Conservation (phyloP, 2,888 invertebrate species). For the Rotaria sp. region DNA sequence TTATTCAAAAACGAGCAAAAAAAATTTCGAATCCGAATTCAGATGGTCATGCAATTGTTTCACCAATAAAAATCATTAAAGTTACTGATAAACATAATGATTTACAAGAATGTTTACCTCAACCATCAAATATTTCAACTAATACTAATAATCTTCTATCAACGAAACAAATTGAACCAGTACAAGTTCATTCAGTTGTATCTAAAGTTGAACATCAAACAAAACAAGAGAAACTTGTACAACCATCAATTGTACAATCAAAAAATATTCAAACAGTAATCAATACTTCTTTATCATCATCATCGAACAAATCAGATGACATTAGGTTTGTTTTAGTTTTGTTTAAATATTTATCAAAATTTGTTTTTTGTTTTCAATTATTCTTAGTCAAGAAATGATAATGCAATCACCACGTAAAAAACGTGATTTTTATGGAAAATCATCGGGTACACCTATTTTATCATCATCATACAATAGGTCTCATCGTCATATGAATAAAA, state of each 20-base stretch:
- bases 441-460: not conserved
- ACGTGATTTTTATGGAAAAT: slow-evolving; percentile 17
- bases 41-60: not conserved
- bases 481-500: not conserved
- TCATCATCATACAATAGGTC: not conserved
- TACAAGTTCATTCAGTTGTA: not conserved
- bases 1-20: not conserved
- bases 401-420: not conserved
- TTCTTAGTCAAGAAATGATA: not conserved
- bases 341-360: not conserved
- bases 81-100: not conserved
- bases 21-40: not conserved
- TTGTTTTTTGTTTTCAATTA: not conserved
- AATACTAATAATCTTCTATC: not conserved
- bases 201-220: not conserved
- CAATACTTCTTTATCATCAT: not conserved
- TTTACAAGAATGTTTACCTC: too few species aligned
- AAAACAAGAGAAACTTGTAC: not conserved
- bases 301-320: not conserved
- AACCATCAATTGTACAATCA: not conserved
- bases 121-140: not conserved
- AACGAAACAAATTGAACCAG: not conserved
- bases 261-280: not conserved
- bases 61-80: not conserved
- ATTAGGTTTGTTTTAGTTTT: not conserved